phyloP scores from a whole-genome alignment of 2,888 invertebrate species.

The Apomyelois bistriatella region DNA sequence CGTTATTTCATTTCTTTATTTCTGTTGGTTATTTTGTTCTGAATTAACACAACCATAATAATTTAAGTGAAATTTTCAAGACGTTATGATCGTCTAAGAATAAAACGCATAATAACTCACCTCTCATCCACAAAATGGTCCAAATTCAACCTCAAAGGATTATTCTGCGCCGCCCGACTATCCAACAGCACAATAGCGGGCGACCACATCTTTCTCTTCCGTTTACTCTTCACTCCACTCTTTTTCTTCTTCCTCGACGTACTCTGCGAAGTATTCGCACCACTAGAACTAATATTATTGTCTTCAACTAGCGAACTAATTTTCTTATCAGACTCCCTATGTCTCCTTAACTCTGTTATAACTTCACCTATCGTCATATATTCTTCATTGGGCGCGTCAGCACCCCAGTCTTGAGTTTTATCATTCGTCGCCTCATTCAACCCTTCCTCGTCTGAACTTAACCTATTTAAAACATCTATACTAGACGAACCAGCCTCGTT shows the following conservation, averaged over 20 bases:
- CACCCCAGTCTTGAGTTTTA: constrained; percentile 47
- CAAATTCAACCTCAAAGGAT: constrained; percentile 63
- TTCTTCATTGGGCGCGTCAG: constrained; percentile 44
- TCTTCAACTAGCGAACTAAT: constrained; percentile 38
- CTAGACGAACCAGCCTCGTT: constrained; percentile 65
- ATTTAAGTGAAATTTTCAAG: no score
- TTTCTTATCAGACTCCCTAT: constrained; percentile 46
- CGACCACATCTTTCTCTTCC: constrained; percentile 65
- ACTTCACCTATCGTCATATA: constrained; percentile 59
- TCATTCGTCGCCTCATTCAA: constrained; percentile 37
- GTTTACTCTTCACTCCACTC: constrained; percentile 48
- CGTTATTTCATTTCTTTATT: no score
- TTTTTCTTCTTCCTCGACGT: constrained; percentile 52
- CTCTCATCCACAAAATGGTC: constrained; percentile 73
- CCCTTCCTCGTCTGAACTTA: constrained; percentile 47
- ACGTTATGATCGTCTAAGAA: no score
- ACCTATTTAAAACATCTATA: constrained; percentile 42
- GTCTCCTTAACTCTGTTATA: constrained; percentile 53
- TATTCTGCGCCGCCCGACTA: constrained; percentile 48
- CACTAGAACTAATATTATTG: constrained; percentile 33
- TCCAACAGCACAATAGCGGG: constrained; percentile 66
- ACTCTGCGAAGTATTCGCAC: constrained; percentile 40
- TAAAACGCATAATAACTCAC: constrained; percentile 49
- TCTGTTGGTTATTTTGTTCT: no score
- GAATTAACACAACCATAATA: no score